Evolutionary conservation across 2,797 vertebrate species (phyloP).

Genomic region (Hirundo rustica): DNA sequence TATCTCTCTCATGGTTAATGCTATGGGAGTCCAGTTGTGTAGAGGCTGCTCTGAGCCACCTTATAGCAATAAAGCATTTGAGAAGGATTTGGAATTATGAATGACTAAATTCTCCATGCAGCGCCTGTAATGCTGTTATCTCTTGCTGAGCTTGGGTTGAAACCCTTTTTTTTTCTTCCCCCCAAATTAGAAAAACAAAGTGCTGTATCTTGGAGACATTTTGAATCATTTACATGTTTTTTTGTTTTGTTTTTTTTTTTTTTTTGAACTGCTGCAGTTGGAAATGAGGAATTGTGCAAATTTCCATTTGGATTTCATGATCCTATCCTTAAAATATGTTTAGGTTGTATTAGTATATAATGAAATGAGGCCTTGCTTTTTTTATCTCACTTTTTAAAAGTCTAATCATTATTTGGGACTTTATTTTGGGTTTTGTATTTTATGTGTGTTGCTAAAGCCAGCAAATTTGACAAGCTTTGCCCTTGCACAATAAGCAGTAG

Average conservation of each 20-base stretch:
- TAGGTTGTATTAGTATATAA: not conserved
- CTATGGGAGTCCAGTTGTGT: constrained; percentile 54
- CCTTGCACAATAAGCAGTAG: not conserved
- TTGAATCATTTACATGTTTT: constrained; percentile 31
- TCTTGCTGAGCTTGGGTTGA: constrained; percentile 61
- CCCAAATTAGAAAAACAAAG: constrained; percentile 33
- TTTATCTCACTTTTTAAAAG: not conserved
- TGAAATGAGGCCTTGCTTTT: not conserved
- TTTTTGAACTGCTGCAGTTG: not conserved
- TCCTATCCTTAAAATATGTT: constrained; percentile 41
- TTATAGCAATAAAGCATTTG: constrained; percentile 62
- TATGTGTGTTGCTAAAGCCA: not conserved
- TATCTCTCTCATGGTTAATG: constrained; percentile 63
- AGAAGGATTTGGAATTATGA: constrained; percentile 66
- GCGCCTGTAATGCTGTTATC: constrained; percentile 46
- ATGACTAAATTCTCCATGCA: constrained; percentile 56
- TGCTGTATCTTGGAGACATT: constrained; percentile 10
- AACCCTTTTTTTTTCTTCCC: not conserved
- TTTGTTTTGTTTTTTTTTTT: constrained; percentile 24
- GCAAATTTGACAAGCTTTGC: not conserved
- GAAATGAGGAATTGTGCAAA: constrained; percentile 35
- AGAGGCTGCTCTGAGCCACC: constrained; percentile 53
- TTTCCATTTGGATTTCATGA: constrained; percentile 59
- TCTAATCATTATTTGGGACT: not conserved
- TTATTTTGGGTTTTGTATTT: not conserved